Evolutionary conservation across 2,888 invertebrate genomes (phyloP).

Genomic region (Agrenia bidenticulata): DNA sequence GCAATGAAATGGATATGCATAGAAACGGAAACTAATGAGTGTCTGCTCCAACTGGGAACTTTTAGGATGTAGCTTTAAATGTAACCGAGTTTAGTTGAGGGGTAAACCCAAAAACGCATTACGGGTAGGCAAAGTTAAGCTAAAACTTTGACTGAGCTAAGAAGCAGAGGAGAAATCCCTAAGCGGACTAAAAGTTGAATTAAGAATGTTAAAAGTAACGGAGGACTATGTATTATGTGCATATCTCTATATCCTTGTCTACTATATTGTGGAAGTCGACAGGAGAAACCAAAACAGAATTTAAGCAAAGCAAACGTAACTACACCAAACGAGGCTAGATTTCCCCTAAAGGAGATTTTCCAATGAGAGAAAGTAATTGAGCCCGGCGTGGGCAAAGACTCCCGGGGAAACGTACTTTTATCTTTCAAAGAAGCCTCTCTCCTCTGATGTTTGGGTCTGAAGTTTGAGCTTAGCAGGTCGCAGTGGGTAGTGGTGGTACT

Average conservation of each 20-base stretch:
- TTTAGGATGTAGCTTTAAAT: background rate
- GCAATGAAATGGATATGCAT: background rate
- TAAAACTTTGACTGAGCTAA: background rate
- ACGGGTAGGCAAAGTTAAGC: conserved; percentile 10
- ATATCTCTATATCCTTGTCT: too few species aligned
- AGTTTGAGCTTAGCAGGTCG: too few species aligned
- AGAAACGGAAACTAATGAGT: conserved; percentile 8
- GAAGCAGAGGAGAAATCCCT: conserved; percentile 8
- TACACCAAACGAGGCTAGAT: conserved; percentile 1
- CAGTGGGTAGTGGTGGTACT: background rate
- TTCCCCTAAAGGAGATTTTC: conserved; percentile 22
- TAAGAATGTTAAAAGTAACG: conserved; percentile 11
- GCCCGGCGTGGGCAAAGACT: conserved; percentile 3
- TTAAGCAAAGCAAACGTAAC: background rate
- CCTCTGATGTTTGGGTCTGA: background rate
- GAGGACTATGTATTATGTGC: too few species aligned
- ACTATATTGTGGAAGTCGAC: too few species aligned
- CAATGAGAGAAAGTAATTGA: conserved; percentile 31
- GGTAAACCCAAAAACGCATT: conserved; percentile 17
- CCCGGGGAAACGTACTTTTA: background rate
- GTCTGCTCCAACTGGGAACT: background rate
- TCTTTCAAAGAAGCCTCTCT: background rate
- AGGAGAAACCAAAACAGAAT: too few species aligned
- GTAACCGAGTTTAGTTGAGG: background rate
- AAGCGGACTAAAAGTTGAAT: conserved; percentile 12